Conservation (phyloP, 1,140 invertebrate genomes). For the Drosophila oshimai region DNA sequence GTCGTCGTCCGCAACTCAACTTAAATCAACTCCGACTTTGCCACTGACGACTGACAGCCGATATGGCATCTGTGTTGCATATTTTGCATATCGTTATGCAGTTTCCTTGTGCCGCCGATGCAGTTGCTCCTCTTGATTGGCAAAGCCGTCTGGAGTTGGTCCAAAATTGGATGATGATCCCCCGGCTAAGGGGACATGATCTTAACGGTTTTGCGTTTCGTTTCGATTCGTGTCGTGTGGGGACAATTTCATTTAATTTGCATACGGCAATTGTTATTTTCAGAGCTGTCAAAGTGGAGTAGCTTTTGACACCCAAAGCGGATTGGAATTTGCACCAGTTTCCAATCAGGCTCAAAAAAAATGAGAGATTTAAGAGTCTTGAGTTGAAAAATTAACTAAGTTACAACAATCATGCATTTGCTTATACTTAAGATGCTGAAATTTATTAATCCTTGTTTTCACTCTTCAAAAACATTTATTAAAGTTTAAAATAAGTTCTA, state of each 20-base stretch:
- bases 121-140: conserved; percentile 60
- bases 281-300: conserved; percentile 22
- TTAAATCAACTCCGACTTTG: conserved; percentile 36
- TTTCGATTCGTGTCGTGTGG: conserved; percentile 37
- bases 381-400: too few species aligned
- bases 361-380: too few species aligned
- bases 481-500: too few species aligned
- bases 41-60: conserved; percentile 34
- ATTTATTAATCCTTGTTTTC: too few species aligned
- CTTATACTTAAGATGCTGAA: too few species aligned
- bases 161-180: conserved; percentile 52
- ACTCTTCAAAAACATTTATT: too few species aligned
- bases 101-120: conserved; percentile 12
- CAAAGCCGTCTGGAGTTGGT: conserved; percentile 32
- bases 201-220: conserved; percentile 47
- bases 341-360: neutral
- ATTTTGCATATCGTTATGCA: conserved; percentile 79
- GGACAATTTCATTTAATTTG: conserved; percentile 36
- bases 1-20: neutral
- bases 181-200: conserved; percentile 31
- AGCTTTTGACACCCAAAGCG: conserved; percentile 13
- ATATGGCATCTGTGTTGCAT: conserved; percentile 69
- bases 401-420: neutral
- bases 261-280: conserved; percentile 21
- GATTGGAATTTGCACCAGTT: conserved; percentile 5